These are phyloP conservation scores for Poecilia gillii DNA, from an alignment of 2,797 vertebrate genomes.

Conservation along the genomic window DNA sequence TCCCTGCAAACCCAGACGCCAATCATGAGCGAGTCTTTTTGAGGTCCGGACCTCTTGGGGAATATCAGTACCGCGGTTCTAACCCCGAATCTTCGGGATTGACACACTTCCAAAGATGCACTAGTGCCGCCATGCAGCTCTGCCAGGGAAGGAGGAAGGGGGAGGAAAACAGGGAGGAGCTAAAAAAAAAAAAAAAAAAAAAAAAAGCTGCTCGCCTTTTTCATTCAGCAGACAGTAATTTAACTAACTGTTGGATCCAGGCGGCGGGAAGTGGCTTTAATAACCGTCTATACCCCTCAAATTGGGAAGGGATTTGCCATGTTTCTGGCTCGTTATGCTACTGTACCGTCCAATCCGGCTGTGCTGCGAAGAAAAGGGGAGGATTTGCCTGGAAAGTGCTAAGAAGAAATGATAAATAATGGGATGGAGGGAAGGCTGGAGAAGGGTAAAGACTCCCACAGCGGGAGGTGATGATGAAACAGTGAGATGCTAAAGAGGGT, in stretches of 20 bases:
- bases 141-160: constrained; percentile 3
- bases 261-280: constrained; percentile 63
- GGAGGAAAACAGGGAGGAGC: not conserved
- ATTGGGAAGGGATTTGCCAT: constrained; percentile 72
- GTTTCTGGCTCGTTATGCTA: constrained; percentile 64
- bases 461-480: constrained; percentile 42
- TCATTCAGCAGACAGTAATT: constrained; percentile 69
- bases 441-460: constrained; percentile 31
- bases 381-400: constrained; percentile 30
- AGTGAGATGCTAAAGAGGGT: constrained; percentile 35
- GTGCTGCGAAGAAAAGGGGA: constrained; percentile 20
- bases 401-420: constrained; percentile 25
- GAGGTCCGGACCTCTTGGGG: constrained; percentile 42
- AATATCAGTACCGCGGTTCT: constrained; percentile 45
- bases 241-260: constrained; percentile 69
- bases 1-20: constrained; percentile 55
- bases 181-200: constrained; percentile 69
- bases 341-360: constrained; percentile 44
- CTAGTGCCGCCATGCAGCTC: constrained; percentile 20
- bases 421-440: constrained; percentile 10
- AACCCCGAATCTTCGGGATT: constrained; percentile 43
- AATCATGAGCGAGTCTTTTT: constrained; percentile 56
- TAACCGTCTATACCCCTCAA: constrained; percentile 72
- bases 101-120: constrained; percentile 41
- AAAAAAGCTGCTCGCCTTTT: constrained; percentile 53